Evolutionary conservation across 2,888 invertebrate genomes (phyloP).

Genomic region (Dysmachus trigonus): DNA sequence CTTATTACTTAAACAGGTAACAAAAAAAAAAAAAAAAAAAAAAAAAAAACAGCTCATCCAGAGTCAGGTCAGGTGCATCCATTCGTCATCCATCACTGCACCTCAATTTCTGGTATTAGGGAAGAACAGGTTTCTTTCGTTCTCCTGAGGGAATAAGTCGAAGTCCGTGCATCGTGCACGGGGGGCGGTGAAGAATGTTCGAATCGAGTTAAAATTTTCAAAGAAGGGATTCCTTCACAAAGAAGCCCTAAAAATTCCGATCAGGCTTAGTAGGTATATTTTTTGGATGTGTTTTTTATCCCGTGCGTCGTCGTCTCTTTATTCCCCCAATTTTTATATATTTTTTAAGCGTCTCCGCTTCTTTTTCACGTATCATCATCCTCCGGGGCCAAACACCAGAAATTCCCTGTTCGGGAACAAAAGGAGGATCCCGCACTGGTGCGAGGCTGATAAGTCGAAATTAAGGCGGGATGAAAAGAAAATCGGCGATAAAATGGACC

Average conservation of each 20-base stretch:
- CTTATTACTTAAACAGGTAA: not conserved
- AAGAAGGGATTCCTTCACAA: conserved; percentile 22
- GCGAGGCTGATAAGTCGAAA: not conserved
- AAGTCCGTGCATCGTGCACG: not conserved
- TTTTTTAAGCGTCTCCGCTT: not conserved
- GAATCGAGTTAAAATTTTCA: conserved; percentile 7
- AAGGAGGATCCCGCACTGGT: not conserved
- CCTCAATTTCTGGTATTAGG: not conserved
- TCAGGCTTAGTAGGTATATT: conserved; percentile 19
- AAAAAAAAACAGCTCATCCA: not conserved
- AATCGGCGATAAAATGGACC: conserved; percentile 25
- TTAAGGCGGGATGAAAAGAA: conserved; percentile 26
- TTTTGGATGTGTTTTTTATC: not conserved
- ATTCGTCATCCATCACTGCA: conserved; percentile 34
- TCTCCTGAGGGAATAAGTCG: not conserved
- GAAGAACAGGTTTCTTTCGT: conserved; percentile 17
- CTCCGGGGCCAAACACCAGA: not conserved
- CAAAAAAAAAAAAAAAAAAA: not conserved
- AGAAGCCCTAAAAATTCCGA: conserved; percentile 1
- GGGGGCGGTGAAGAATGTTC: not conserved
- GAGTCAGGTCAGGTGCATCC: conserved; percentile 31
- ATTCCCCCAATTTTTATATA: not conserved
- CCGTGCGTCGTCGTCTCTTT: too few relatives aligned
- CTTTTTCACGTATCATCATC: conserved; percentile 18
- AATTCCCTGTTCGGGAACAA: not conserved